A percentile compares a stretch with the other conserved stretches of the same genome.
Conservation (phyloP, 2,888 invertebrate genomes). For the Melanostoma scalare region DNA sequence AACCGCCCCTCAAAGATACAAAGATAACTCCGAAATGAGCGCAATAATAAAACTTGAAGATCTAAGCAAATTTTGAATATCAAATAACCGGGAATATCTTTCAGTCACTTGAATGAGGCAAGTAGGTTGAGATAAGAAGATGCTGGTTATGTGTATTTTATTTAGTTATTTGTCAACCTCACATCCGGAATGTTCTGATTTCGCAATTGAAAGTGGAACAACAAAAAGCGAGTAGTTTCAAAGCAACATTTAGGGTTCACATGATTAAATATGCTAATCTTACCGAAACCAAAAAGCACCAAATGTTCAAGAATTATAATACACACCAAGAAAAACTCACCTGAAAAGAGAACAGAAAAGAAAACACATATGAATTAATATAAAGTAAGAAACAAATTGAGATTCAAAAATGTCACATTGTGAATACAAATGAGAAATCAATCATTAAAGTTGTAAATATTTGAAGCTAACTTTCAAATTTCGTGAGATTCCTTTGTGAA, state of each 20-base stretch:
- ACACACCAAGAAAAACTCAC: slow-evolving; percentile 36
- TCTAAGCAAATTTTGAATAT: slow-evolving; percentile 5
- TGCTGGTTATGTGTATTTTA: not conserved
- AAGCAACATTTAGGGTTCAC: slow-evolving; percentile 5
- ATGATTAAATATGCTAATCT: slow-evolving; percentile 49
- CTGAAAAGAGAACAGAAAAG: slow-evolving; percentile 50
- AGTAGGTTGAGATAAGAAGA: not conserved
- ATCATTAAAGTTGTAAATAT: slow-evolving; percentile 43
- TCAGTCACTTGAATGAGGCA: not conserved
- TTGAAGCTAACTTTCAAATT: slow-evolving; percentile 9
- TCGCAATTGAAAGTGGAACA: slow-evolving; percentile 23
- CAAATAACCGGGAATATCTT: slow-evolving; percentile 19
- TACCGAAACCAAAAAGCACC: slow-evolving; percentile 23
- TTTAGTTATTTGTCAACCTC: not conserved
- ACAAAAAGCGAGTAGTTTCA: not conserved
- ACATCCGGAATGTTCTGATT: slow-evolving; percentile 23
- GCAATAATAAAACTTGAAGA: not conserved
- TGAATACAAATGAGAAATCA: slow-evolving; percentile 43
- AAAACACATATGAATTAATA: slow-evolving; percentile 4
- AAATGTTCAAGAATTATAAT: slow-evolving; percentile 3
- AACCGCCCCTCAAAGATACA: slow-evolving; percentile 4
- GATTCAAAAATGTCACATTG: not conserved
- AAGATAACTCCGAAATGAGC: slow-evolving; percentile 3
- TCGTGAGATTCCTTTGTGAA: not conserved
- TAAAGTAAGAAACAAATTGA: slow-evolving; percentile 2